A percentile compares a stretch with the other conserved stretches of the same genome.
Conservation (phyloP, 2,888 invertebrate genomes). For the Sarcophaga carnaria region DNA sequence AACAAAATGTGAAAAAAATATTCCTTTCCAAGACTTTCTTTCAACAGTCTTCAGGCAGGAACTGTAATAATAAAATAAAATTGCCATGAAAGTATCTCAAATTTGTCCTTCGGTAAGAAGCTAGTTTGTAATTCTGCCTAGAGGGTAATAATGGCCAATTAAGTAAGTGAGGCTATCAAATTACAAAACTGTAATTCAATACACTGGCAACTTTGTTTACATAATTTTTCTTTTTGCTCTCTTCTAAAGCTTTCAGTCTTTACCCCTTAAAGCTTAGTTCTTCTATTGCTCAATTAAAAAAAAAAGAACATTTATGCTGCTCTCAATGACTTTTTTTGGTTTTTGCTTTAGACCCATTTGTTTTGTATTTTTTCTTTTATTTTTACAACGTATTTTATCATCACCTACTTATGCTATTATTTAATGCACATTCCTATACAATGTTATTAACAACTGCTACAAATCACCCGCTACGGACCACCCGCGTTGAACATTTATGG, state of each 20-base stretch:
- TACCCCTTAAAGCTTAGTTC: slow-evolving; percentile 4
- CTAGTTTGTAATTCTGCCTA: no score
- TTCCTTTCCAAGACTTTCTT: no score
- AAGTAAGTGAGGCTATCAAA: no score
- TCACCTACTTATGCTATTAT: slow-evolving; percentile 29
- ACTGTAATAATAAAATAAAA: no score
- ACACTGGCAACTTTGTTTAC: no score
- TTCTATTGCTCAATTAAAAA: neutral
- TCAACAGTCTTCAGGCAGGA: no score
- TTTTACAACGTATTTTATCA: slow-evolving; percentile 43
- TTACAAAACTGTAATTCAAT: no score
- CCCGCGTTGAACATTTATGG: neutral
- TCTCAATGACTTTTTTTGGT: neutral
- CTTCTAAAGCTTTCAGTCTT: slow-evolving; percentile 16
- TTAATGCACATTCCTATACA: neutral
- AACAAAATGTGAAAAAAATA: no score
- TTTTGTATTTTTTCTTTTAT: slow-evolving; percentile 14
- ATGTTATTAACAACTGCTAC: neutral
- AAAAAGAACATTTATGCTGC: neutral
- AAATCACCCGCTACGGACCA: neutral
- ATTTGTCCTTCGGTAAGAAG: no score
- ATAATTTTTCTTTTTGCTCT: neutral
- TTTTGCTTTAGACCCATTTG: neutral
- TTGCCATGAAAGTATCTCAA: no score
- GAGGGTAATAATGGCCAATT: no score